Percentiles rank a stretch among this genome's conserved stretches.
Evolutionary conservation across 1,140 invertebrate species (phyloP).

Genomic region (Nylanderia fulva): DNA sequence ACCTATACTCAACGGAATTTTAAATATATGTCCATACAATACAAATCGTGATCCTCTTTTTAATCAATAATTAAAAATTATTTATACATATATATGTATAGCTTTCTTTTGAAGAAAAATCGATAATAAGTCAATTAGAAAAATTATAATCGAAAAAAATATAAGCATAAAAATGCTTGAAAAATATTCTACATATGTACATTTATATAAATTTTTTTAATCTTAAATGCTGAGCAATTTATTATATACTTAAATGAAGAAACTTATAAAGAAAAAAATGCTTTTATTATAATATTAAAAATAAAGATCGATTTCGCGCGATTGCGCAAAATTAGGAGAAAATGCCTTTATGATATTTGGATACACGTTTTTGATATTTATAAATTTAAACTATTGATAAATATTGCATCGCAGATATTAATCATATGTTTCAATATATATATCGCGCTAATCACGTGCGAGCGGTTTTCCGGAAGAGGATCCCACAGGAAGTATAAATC

Average conservation of each 20-base stretch:
- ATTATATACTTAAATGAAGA: neutral
- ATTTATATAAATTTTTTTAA: neutral
- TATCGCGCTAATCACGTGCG: slow-evolving; percentile 8
- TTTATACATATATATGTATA: neutral
- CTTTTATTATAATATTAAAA: neutral
- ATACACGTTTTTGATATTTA: neutral
- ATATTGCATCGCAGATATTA: neutral
- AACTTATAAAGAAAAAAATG: neutral
- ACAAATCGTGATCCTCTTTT: neutral
- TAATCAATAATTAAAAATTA: slow-evolving; percentile 7
- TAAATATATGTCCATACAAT: neutral
- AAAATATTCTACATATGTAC: neutral
- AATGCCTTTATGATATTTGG: neutral
- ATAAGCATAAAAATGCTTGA: neutral
- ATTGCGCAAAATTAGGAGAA: no score
- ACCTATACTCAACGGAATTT: neutral
- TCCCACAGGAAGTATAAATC: slow-evolving; percentile 7
- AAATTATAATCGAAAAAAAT: neutral
- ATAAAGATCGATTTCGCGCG: no score
- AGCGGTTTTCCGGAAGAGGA: slow-evolving; percentile 6
- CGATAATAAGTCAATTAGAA: neutral
- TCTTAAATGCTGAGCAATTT: neutral
- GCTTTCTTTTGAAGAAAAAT: neutral
- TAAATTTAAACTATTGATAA: neutral
- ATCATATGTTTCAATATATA: neutral